Conservation (phyloP, 2,797 vertebrate genomes). For the Poecilia velifera region DNA sequence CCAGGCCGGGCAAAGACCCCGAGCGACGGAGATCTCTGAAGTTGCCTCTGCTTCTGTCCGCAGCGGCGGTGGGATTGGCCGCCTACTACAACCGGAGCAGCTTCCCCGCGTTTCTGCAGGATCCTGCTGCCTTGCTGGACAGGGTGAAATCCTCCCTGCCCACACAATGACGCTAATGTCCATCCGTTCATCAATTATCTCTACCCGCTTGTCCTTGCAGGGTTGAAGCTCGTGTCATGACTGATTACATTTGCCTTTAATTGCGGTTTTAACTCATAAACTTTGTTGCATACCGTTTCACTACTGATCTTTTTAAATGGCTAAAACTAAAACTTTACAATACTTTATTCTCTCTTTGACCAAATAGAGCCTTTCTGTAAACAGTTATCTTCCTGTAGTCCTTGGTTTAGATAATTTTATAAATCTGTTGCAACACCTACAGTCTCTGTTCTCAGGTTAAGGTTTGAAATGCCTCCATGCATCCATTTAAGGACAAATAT, state of each 20-base stretch:
- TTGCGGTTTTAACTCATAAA: neutral
- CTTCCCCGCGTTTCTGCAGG: constrained; percentile 51
- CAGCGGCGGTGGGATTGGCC: constrained; percentile 48
- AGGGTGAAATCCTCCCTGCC: constrained; percentile 59
- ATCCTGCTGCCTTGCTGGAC: constrained; percentile 60
- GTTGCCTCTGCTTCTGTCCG: constrained; percentile 53
- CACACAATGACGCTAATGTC: constrained; percentile 19
- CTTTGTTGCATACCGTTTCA: neutral
- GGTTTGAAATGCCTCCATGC: neutral
- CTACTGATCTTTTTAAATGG: neutral
- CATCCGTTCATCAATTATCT: neutral
- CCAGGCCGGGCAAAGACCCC: constrained; percentile 52
- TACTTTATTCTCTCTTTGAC: neutral
- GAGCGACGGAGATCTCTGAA: constrained; percentile 27
- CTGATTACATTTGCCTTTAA: neutral
- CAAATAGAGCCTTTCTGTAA: neutral
- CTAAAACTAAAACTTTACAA: neutral
- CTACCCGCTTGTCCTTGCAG: neutral
- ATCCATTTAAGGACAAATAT: neutral
- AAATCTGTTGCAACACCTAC: neutral
- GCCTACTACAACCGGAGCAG: constrained; percentile 49
- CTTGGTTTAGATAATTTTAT: neutral
- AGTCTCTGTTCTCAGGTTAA: neutral
- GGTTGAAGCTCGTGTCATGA: constrained; percentile 9
- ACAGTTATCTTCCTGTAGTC: neutral